A percentile compares a stretch with the other conserved stretches of the same genome.
Conservation (phyloP, 2,113 vertebrate species). For the Marcusenius ussheri region DNA sequence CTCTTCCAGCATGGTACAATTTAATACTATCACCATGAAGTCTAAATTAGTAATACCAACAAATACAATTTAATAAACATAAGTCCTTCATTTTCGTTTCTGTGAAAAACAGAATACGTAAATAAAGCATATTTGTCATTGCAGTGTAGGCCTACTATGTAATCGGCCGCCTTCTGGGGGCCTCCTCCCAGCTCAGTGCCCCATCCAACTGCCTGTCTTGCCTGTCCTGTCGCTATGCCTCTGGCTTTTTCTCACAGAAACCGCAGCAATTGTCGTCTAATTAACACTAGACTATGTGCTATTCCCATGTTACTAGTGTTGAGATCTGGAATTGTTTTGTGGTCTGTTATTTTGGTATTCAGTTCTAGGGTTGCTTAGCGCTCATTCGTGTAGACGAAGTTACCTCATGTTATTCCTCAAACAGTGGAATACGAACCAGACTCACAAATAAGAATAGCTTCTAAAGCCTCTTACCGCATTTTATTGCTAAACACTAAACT, state of each 20-base stretch:
- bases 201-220: neutral
- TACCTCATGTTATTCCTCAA: neutral
- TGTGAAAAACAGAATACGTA: neutral
- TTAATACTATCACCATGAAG: neutral
- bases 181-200: neutral
- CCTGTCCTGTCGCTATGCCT: neutral
- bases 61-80: neutral
- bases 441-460: neutral
- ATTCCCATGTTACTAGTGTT: neutral
- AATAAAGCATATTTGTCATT: neutral
- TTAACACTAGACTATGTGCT: neutral
- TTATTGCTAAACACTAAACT: neutral
- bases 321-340: neutral
- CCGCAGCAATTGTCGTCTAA: neutral
- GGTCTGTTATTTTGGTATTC: neutral
- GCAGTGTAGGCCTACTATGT: neutral
- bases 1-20: neutral
- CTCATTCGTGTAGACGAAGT: neutral
- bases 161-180: neutral
- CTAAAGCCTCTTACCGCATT: neutral
- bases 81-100: neutral
- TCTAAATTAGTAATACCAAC: neutral
- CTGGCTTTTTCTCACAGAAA: neutral
- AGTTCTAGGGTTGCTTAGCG: neutral
- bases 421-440: neutral